phyloP scores from a whole-genome alignment of 2,797 vertebrate genomes.

The Knipowitschia caucasica region DNA sequence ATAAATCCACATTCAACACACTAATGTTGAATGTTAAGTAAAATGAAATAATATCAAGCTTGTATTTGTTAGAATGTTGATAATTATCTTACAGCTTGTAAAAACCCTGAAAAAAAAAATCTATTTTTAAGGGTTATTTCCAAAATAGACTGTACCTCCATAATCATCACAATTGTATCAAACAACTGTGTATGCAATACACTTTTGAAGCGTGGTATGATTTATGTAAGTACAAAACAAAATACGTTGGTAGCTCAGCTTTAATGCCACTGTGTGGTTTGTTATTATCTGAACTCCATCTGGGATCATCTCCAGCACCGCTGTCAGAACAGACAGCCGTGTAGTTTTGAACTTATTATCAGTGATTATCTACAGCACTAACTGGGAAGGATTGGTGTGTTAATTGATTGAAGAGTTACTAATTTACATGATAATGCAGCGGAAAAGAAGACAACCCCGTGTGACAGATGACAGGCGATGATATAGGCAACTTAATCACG shows the following conservation, averaged over 20 bases:
- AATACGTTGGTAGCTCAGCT: too few species aligned
- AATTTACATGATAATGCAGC: slow-evolving; percentile 69
- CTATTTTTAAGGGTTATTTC: too few species aligned
- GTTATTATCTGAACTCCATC: slow-evolving; percentile 17
- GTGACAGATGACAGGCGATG: slow-evolving; percentile 68
- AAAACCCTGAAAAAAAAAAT: too few species aligned
- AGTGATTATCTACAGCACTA: slow-evolving; percentile 61
- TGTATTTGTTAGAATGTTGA: too few species aligned
- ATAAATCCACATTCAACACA: too few species aligned
- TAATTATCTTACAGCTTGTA: too few species aligned
- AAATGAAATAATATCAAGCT: too few species aligned
- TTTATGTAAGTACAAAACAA: too few species aligned
- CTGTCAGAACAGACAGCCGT: slow-evolving; percentile 33
- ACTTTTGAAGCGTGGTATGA: too few species aligned
- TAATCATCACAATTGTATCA: too few species aligned
- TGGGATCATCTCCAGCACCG: slow-evolving; percentile 15
- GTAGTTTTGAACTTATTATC: slow-evolving; percentile 49
- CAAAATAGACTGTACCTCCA: too few species aligned
- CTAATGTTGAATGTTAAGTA: too few species aligned
- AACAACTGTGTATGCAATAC: slow-evolving; percentile 8
- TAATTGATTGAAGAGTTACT: slow-evolving; percentile 70
- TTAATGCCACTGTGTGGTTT: slow-evolving; percentile 9
- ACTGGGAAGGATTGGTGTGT: slow-evolving; percentile 65
- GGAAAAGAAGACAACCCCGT: slow-evolving; percentile 51
- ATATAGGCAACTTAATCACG: slow-evolving; percentile 63